A percentile compares a stretch with the other conserved stretches of the same genome.
These are phyloP conservation scores for Coenonympha glycerion DNA, from an alignment of 2,888 invertebrate species.

Conservation along the genomic window DNA sequence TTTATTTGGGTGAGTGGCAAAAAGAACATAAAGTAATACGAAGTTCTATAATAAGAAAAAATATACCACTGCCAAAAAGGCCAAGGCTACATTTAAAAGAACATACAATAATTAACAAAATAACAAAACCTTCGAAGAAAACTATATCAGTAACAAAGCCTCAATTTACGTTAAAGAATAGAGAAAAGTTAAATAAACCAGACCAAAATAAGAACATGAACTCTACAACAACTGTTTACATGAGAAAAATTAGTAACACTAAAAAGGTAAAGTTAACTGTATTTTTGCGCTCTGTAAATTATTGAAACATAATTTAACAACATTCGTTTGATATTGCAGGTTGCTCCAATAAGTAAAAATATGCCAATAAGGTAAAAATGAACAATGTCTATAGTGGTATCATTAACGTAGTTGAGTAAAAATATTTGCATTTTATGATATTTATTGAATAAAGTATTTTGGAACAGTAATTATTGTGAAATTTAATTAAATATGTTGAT, in stretches of 20 bases:
- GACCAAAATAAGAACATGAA: neutral
- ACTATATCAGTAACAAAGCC: neutral
- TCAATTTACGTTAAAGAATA: neutral
- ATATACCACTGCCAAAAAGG: neutral
- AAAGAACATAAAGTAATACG: constrained; percentile 18
- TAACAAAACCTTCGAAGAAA: neutral
- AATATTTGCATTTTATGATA: no score
- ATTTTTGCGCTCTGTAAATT: neutral
- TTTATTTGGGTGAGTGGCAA: constrained; percentile 67
- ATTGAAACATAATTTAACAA: neutral
- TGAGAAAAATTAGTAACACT: constrained; percentile 22
- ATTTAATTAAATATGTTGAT: neutral
- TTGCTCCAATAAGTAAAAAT: no score
- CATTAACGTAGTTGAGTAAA: no score
- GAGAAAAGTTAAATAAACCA: neutral
- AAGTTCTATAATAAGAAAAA: constrained; percentile 4
- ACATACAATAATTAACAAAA: neutral
- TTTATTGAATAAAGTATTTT: no score
- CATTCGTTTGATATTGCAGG: constrained; percentile 39
- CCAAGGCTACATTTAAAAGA: constrained; percentile 1
- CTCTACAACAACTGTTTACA: neutral
- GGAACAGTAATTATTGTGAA: no score
- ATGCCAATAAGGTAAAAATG: no score
- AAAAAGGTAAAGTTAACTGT: constrained; percentile 34
- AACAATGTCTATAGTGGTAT: no score